Evolutionary conservation across 2,797 vertebrate genomes (phyloP).

Genomic region (Selene dorsalis): DNA sequence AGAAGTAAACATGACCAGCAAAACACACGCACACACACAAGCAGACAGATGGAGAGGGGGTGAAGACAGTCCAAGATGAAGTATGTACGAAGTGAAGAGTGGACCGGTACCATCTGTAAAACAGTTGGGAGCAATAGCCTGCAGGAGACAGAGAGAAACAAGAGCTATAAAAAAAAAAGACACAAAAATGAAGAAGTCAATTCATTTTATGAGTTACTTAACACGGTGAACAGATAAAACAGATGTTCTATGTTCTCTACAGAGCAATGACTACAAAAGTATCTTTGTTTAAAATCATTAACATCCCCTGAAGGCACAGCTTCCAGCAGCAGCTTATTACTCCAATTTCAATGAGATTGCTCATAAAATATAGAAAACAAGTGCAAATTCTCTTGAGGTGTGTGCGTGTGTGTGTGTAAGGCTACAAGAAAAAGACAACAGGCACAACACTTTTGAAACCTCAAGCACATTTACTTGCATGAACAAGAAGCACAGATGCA

Average conservation of each 20-base stretch:
- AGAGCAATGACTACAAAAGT: slow-evolving; percentile 9
- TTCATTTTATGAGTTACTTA: slow-evolving; percentile 41
- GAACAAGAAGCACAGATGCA: background rate
- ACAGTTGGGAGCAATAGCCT: slow-evolving; percentile 61
- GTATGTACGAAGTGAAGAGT: slow-evolving; percentile 64
- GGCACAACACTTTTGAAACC: background rate
- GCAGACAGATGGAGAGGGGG: slow-evolving; percentile 80
- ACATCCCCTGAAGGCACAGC: slow-evolving; percentile 36
- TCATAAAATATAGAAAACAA: slow-evolving; percentile 1
- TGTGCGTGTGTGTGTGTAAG: background rate
- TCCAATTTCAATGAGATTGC: slow-evolving; percentile 3
- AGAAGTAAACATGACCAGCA: slow-evolving; percentile 59
- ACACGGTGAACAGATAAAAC: slow-evolving; percentile 29
- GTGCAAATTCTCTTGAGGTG: background rate
- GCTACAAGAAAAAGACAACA: background rate
- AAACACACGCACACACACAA: slow-evolving; percentile 15
- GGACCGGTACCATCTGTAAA: slow-evolving; percentile 79
- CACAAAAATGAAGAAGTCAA: slow-evolving; percentile 15
- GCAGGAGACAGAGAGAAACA: slow-evolving; percentile 9
- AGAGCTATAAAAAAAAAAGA: slow-evolving; percentile 28
- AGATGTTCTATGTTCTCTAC: slow-evolving; percentile 34
- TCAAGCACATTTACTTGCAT: background rate
- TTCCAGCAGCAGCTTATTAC: background rate
- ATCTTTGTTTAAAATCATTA: slow-evolving; percentile 24
- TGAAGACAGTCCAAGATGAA: slow-evolving; percentile 68